Percentiles rank a stretch among this genome's conserved stretches.
phyloP scores from a whole-genome alignment of 1,140 invertebrate genomes.

The Cydia splendana region DNA sequence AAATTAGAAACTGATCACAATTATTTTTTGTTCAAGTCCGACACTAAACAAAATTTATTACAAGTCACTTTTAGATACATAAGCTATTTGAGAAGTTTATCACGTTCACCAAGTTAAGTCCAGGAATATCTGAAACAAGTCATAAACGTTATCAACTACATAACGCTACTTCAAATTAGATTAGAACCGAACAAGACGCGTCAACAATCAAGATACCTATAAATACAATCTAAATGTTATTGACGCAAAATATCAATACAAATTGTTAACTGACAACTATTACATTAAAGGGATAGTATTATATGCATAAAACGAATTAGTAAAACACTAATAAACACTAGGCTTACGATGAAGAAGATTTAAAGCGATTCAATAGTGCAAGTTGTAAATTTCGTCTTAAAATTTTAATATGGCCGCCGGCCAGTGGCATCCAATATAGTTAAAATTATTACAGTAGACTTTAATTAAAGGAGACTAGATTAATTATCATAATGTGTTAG shows the following conservation, averaged over 20 bases:
- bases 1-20: conserved; percentile 76
- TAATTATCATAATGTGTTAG: not conserved
- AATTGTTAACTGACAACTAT: conserved; percentile 43
- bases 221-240: conserved; percentile 44
- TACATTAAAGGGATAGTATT: conserved; percentile 28
- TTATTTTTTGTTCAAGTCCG: conserved; percentile 69
- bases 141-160: conserved; percentile 38
- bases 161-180: conserved; percentile 39
- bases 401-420: conserved; percentile 72
- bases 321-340: not conserved
- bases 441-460: not conserved
- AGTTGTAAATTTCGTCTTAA: conserved; percentile 49
- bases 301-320: not conserved
- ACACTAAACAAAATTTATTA: conserved; percentile 77
- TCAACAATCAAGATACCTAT: conserved; percentile 61
- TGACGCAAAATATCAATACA: conserved; percentile 37
- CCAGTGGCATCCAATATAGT: conserved; percentile 33
- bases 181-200: conserved; percentile 66
- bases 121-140: conserved; percentile 73
- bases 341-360: conserved; percentile 45
- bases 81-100: conserved; percentile 72
- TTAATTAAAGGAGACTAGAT: not conserved
- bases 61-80: conserved; percentile 75
- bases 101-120: conserved; percentile 72
- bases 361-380: conserved; percentile 51